Conservation (phyloP, 2,797 vertebrate genomes). For the Crypturellus tataupa region DNA sequence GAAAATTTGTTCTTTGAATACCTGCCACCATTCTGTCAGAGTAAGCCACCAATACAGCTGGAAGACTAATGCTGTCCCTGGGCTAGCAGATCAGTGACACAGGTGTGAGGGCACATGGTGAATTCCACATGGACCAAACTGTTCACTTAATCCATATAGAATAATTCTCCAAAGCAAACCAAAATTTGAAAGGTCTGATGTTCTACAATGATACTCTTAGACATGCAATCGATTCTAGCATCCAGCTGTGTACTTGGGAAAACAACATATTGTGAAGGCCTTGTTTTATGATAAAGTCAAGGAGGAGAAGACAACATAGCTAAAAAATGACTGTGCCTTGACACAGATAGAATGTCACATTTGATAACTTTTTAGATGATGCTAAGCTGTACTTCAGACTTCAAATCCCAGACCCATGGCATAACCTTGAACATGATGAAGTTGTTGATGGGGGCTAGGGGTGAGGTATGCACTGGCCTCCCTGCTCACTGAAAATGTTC, state of each 20-base stretch:
- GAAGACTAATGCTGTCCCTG: background rate
- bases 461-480: background rate
- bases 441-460: background rate
- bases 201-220: background rate
- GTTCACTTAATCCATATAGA: background rate
- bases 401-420: background rate
- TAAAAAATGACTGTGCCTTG: background rate
- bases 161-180: background rate
- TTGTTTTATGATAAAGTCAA: background rate
- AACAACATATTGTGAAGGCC: background rate
- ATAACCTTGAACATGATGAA: background rate
- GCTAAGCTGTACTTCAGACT: background rate
- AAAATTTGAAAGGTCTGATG: background rate
- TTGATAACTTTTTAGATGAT: background rate
- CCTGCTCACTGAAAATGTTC: rapidly evolving
- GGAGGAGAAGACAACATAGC: background rate
- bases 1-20: background rate
- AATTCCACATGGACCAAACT: background rate
- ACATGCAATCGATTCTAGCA: background rate
- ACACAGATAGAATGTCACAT: background rate
- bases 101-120: background rate
- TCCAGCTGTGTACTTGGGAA: background rate
- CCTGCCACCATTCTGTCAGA: background rate
- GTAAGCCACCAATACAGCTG: background rate
- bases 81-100: background rate